phyloP scores from a whole-genome alignment of 2,113 vertebrate genomes.

The Accipiter cooperii region DNA sequence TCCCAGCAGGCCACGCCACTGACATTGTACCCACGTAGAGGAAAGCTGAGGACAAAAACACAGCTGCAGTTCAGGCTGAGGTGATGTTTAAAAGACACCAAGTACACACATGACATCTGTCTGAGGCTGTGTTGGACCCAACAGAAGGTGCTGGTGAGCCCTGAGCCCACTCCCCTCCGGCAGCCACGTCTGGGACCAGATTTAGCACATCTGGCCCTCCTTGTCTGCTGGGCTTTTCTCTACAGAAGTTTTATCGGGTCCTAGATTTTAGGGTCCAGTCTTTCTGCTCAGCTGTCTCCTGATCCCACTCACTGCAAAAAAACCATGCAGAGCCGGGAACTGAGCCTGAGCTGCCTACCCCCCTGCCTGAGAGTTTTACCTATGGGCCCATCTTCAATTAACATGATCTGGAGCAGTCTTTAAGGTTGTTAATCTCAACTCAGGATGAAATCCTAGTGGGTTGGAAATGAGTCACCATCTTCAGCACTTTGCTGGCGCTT shows the following conservation, averaged over 20 bases:
- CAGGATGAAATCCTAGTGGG: background rate
- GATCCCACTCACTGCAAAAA: background rate
- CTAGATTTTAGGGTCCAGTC: background rate
- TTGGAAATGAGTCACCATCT: background rate
- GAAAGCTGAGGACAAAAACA: background rate
- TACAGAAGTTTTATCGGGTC: background rate
- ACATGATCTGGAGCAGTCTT: background rate
- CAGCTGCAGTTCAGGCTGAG: background rate
- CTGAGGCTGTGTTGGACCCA: background rate
- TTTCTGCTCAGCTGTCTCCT: background rate
- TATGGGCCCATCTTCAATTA: background rate
- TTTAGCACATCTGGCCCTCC: background rate
- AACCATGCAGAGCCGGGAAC: background rate
- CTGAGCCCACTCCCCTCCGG: background rate
- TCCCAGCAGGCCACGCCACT: background rate
- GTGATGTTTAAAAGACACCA: background rate
- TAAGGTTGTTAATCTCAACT: background rate
- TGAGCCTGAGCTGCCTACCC: background rate
- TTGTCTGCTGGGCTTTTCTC: background rate
- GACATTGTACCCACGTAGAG: fast-evolving
- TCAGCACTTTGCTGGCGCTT: background rate
- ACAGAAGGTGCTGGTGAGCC: background rate
- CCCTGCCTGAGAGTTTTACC: background rate
- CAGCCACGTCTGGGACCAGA: background rate
- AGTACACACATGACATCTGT: background rate